Base-by-base conservation (phyloP, 2,888 invertebrate genomes). In the Hirudinaria manillensis region DNA sequence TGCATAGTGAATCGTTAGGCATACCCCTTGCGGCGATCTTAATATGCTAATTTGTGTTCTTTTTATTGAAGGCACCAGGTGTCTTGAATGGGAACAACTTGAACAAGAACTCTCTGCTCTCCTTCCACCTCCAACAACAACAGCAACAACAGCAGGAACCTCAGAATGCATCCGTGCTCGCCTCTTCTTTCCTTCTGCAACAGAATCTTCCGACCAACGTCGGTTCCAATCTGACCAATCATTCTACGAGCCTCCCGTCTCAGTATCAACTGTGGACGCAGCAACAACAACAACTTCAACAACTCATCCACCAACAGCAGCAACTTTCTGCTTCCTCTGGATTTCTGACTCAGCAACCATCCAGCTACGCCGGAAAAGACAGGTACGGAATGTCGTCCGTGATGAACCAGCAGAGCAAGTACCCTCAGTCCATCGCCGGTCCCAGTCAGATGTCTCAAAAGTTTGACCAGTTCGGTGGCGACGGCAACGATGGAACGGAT, bases 211-310 rank as follows among this genome's bases (percentile, higher is more conserved):
- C 27, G 16, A 72, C 4, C 45, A 61, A 73, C 73, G 16, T n/a
- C 10, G n/a, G 56, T 3, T 72, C 45, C 56, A 72, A 3, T 38
- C 45, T 38, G 21, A 38, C 61, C 61, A 61, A 61, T 19, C 61
- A 61, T 27, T 7, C 24, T 29, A 27, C 70, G 21, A 38, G 27
- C 10, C 27, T 72, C 24, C 27, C 27, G 7, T 32, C 45, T 51
- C 73, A 73, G 73, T 73, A 73, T 73, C 73, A 73, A 19, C 34
- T 73, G 24, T 61, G 56, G 29, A 56, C 51, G 10, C 73, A 73
- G 56, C 73, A 61, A 6, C 71, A 68, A 65, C 66, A 65, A 34
- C 73, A 73, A 56, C 73, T 65, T 73, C 65, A 73, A 73, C 65
- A 61, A 65, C 34, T 38, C 2, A 34, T 36, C 61, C 73, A 73